phyloP scores from a whole-genome alignment of 92 coral and sea anemone genomes.

The Heliopora coerulea region DNA sequence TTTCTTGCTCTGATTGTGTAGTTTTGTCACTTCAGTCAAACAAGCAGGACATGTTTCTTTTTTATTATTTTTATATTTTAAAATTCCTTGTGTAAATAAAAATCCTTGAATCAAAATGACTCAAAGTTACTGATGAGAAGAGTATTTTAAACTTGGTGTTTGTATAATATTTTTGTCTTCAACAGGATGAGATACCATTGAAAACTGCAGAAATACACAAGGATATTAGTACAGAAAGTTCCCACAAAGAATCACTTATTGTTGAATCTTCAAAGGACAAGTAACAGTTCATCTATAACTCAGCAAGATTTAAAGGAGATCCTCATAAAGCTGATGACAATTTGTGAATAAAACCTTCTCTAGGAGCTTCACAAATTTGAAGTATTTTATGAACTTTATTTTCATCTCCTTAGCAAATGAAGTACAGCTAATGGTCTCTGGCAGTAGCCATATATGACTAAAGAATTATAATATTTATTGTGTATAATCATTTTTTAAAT shows the following conservation, averaged over 20 bases:
- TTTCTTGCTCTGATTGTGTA: too few species aligned
- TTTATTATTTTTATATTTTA: too few species aligned
- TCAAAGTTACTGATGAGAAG: too few species aligned
- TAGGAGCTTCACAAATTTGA: conserved; percentile 26
- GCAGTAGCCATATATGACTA: too few species aligned
- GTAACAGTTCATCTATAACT: neutral
- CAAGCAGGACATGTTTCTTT: too few species aligned
- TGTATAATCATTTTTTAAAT: too few species aligned
- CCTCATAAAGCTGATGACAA: conserved; percentile 29
- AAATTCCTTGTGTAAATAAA: too few species aligned
- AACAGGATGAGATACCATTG: conserved; percentile 7
- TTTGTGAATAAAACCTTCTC: conserved; percentile 25
- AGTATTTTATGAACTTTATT: neutral
- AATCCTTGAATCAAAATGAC: too few species aligned
- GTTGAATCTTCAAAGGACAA: conserved; percentile 23
- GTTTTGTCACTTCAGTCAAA: too few species aligned
- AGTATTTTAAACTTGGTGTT: neutral
- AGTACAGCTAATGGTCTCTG: neutral
- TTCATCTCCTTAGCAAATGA: neutral
- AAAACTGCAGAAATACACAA: neutral
- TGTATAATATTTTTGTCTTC: neutral
- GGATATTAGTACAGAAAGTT: neutral
- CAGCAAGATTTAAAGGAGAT: neutral
- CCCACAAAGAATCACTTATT: neutral
- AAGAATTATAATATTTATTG: too few species aligned